Evolutionary conservation across 2,888 invertebrate species (phyloP).

Genomic region (Cancer borealis): DNA sequence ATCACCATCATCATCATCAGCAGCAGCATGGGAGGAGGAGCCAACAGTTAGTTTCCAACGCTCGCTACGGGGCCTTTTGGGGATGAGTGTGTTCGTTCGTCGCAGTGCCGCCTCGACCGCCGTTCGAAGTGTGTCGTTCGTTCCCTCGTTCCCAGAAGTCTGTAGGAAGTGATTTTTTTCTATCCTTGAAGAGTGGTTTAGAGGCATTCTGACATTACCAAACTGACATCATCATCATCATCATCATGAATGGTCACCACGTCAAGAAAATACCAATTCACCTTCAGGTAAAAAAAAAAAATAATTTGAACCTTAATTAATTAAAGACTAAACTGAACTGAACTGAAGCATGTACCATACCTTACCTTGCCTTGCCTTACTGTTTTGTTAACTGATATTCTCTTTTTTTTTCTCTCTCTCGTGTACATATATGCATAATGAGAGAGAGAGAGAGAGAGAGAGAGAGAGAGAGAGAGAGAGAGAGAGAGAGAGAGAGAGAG

Average conservation of each 20-base stretch:
- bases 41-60: not conserved
- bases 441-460: too few relatives aligned
- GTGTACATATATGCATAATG: too few relatives aligned
- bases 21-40: constrained; percentile 1
- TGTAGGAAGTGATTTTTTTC: not conserved
- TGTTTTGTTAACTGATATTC: too few relatives aligned
- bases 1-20: not conserved
- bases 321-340: too few relatives aligned
- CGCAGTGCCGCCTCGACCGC: constrained; percentile 58
- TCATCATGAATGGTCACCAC: constrained; percentile 50
- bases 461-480: too few relatives aligned
- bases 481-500: too few relatives aligned
- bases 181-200: not conserved
- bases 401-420: too few relatives aligned
- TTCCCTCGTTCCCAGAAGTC: not conserved
- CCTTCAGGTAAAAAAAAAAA: constrained; percentile 47
- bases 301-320: too few relatives aligned
- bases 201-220: not conserved
- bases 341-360: not conserved
- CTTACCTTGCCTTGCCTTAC: too few relatives aligned
- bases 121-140: not conserved
- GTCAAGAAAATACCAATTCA: constrained; percentile 67
- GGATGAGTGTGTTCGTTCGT: constrained; percentile 64
- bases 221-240: constrained; percentile 39
- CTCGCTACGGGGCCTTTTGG: constrained; percentile 51